Base-by-base conservation (phyloP, 2,113 vertebrate genomes). In the Brevimyrus niger region DNA sequence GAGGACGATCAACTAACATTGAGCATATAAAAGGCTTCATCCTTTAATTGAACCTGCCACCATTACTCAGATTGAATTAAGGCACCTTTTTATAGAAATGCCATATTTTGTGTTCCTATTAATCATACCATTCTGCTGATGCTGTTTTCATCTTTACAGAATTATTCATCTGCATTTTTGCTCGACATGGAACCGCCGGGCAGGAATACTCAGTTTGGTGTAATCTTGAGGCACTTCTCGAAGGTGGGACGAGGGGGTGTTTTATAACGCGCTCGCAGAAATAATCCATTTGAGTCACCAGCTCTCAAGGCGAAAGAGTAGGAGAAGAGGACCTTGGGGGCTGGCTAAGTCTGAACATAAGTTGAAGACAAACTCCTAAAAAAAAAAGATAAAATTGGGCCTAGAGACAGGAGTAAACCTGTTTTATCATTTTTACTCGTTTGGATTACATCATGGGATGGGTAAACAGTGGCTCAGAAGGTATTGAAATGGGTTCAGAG, bases 221-320 rank as follows among this genome's bases (percentile, higher is more conserved):
- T 80, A 80, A 87, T 76, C 85, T 90, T 27, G 55, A 53, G 85
- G 58, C 42, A 46, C 31, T 80, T 61, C 47, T 87, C 42, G 73
- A 87, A 90, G 89, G 42, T 61, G 19, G 38, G 61, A 82, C 27
- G 47, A 11, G 53, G 31, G 51, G 50, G 38, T 55, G n/a, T 58
- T 86, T 55, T 89, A 89, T 87, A 73, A 89, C 80, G 47, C 61
- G 80, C 31, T 44, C 31, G 6, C 55, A 69, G 87, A 88, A 90
- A 90, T 88, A 88, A 87, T 84, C 21, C 80, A 83, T 86, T 85
- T 88, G 76, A 65, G 69, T 84, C 73, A 88, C 73, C 42, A 35
- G 73, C 23, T 69, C 51, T 61, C 23, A 38, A 69, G 51, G n/a
- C 8, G 58, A 27, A 76, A 10, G 35, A 90, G 73, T 17, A 69